Conservation (phyloP, 2,888 invertebrate genomes). For the Mylabris sibirica region DNA sequence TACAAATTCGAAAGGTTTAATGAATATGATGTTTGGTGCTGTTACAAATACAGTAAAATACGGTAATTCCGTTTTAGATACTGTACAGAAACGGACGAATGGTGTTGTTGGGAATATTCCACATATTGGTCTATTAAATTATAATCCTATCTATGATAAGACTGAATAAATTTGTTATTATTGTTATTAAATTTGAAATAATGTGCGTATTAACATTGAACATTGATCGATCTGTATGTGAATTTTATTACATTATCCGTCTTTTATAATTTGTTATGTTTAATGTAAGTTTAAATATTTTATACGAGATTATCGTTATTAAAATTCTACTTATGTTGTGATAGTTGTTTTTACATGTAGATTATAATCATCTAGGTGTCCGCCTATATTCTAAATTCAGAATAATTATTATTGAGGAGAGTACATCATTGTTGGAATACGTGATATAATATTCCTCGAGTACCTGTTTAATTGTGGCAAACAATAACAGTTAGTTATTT, state of each 20-base stretch:
- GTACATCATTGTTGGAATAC: not conserved
- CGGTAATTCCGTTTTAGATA: conserved; percentile 68
- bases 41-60: conserved; percentile 67
- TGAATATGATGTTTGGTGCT: conserved; percentile 67
- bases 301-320: not conserved
- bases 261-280: not conserved
- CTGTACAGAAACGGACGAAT: conserved; percentile 66
- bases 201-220: too few species aligned
- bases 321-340: not conserved
- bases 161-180: conserved; percentile 9
- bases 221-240: not conserved
- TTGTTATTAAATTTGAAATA: too few species aligned
- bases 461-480: not conserved
- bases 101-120: conserved; percentile 46
- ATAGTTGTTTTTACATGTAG: not conserved
- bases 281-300: not conserved
- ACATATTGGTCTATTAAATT: conserved; percentile 23
- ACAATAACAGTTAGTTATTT: not conserved
- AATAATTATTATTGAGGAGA: too few species aligned
- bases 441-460: not conserved
- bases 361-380: not conserved
- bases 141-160: conserved; percentile 24
- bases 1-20: conserved; percentile 61
- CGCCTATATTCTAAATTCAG: too few species aligned
- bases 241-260: not conserved